Conservation (phyloP, 35 echinoderm and acorn worm genomes). For the Ophioderma brevispina region DNA sequence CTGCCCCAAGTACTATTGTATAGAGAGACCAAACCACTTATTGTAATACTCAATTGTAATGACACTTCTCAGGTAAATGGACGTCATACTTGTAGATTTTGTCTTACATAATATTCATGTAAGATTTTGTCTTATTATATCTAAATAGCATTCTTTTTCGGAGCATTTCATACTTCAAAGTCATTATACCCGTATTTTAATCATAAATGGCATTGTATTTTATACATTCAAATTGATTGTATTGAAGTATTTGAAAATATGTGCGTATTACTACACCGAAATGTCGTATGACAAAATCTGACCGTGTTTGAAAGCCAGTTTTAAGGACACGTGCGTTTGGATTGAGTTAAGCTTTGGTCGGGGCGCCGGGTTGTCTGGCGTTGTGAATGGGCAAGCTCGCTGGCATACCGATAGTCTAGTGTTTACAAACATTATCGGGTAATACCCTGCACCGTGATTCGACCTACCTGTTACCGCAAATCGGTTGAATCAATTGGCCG, state of each 20-base stretch:
- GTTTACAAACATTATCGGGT: conserved; percentile 9
- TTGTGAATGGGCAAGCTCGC: not conserved
- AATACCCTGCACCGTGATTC: not conserved
- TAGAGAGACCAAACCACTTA: not conserved
- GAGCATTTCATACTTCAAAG: too few relatives aligned
- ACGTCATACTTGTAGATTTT: not conserved
- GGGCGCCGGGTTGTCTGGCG: not conserved
- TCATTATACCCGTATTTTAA: too few relatives aligned
- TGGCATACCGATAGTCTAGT: conserved; percentile 8
- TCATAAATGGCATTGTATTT: too few relatives aligned
- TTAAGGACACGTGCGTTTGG: not conserved
- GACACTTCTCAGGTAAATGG: conserved; percentile 1
- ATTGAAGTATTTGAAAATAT: not conserved
- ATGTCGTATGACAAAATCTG: not conserved
- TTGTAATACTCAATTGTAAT: not conserved
- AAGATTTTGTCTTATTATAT: too few relatives aligned
- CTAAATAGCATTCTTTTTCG: too few relatives aligned
- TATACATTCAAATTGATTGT: not conserved
- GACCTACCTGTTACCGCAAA: not conserved
- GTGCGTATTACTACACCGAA: not conserved
- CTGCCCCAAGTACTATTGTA: not conserved
- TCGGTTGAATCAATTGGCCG: not conserved
- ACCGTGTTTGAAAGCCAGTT: not conserved
- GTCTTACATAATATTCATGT: too few relatives aligned
- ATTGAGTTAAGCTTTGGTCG: not conserved